Conservation (phyloP, 2,888 invertebrate species). For the Chelonus formosanus region DNA sequence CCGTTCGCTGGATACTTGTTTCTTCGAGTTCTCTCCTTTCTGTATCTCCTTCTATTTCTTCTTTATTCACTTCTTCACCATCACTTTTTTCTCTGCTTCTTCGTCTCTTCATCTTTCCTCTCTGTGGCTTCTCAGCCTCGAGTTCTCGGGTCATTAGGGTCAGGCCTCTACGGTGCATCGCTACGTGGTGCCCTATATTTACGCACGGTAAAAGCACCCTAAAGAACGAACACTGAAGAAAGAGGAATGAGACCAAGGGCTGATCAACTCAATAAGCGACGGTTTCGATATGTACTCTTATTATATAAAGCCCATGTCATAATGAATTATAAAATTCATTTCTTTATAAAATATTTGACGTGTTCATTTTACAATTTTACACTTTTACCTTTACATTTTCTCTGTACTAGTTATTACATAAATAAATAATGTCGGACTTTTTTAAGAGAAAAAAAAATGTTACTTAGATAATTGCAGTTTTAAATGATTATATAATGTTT, state of each 20-base stretch:
- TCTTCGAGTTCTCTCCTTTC: slow-evolving; percentile 34
- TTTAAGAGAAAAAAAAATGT: too few relatives aligned
- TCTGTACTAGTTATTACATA: too few relatives aligned
- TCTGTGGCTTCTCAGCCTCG: slow-evolving; percentile 46
- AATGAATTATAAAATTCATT: slow-evolving; percentile 31
- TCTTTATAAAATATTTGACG: slow-evolving; percentile 7
- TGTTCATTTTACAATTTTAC: neutral
- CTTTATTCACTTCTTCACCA: slow-evolving; percentile 32
- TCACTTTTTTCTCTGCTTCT: slow-evolving; percentile 33
- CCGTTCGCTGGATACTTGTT: slow-evolving; percentile 46
- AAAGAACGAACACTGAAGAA: slow-evolving; percentile 38
- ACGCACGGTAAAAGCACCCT: slow-evolving; percentile 61
- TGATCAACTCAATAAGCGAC: slow-evolving; percentile 53
- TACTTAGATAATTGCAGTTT: too few relatives aligned
- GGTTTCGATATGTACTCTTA: slow-evolving; percentile 43
- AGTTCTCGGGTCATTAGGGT: slow-evolving; percentile 60
- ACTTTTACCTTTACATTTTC: neutral
- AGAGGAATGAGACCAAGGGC: slow-evolving; percentile 14
- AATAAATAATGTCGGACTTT: too few relatives aligned
- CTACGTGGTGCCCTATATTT: slow-evolving; percentile 63
- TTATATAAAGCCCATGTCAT: slow-evolving; percentile 50
- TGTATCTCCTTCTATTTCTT: slow-evolving; percentile 34
- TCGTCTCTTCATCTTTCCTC: slow-evolving; percentile 31
- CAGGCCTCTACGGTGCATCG: slow-evolving; percentile 59
- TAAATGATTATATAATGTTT: too few relatives aligned